Percentiles rank a stretch among this genome's conserved stretches.
Evolutionary conservation across 2,113 vertebrate species (phyloP).

Genomic region (Verasper variegatus): DNA sequence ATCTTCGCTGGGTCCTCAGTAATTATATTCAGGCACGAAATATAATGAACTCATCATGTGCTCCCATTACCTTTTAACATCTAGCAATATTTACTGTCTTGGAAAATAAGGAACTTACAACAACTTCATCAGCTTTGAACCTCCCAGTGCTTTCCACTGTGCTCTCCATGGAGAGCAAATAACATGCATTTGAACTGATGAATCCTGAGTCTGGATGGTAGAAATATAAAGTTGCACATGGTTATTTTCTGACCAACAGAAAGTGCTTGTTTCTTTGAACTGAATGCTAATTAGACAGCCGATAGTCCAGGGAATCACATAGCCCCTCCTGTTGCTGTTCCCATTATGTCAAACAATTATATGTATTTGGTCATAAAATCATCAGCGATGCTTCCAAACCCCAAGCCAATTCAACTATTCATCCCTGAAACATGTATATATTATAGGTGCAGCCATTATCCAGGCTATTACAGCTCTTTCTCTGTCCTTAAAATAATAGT

Average conservation of each 20-base stretch:
- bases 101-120: background rate
- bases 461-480: too few relatives aligned
- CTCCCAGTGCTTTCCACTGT: background rate
- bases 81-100: background rate
- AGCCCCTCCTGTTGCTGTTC: background rate
- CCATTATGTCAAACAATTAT: background rate
- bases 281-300: background rate
- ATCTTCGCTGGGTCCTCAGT: background rate
- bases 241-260: too few relatives aligned
- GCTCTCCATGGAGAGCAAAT: background rate
- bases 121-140: background rate
- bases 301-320: background rate
- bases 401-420: too few relatives aligned
- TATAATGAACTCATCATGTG: background rate
- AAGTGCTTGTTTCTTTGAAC: background rate
- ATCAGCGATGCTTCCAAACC: too few relatives aligned
- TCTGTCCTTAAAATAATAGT: too few relatives aligned
- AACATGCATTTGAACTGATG: background rate
- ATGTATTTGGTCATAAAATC: background rate
- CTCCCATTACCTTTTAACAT: background rate
- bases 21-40: background rate
- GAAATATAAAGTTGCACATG: too few relatives aligned
- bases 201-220: too few relatives aligned
- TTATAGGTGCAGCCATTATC: too few relatives aligned
- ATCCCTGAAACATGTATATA: too few relatives aligned